phyloP scores from a whole-genome alignment of 2,113 vertebrate species.

The Spheniscus mendiculus region DNA sequence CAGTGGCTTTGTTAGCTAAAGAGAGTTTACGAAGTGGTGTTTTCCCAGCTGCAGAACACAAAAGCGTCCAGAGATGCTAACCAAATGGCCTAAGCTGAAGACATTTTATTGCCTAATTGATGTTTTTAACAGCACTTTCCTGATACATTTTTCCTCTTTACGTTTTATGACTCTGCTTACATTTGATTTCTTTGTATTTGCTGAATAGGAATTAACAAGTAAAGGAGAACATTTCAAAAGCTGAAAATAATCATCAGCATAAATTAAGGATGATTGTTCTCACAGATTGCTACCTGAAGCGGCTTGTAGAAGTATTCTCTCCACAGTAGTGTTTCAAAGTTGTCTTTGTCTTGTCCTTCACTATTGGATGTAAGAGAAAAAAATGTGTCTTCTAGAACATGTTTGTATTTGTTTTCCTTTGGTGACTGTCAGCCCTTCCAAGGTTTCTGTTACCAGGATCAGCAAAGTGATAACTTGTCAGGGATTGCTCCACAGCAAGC shows the following conservation, averaged over 20 bases:
- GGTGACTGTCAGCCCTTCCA: neutral
- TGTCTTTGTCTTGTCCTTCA: neutral
- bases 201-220: slow-evolving; percentile 17
- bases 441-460: neutral
- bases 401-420: neutral
- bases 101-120: neutral
- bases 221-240: neutral
- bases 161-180: neutral
- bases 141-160: neutral
- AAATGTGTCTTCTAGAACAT: neutral
- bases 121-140: neutral
- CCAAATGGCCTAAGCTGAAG: neutral
- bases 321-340: neutral
- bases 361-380: neutral
- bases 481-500: neutral
- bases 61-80: neutral
- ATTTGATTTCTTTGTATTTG: neutral
- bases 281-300: neutral
- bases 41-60: neutral
- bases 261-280: neutral
- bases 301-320: neutral
- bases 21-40: neutral
- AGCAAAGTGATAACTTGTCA: neutral
- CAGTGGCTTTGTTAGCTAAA: neutral
- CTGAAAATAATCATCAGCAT: neutral